Base-by-base conservation (phyloP, 2,888 invertebrate genomes). In the Dusona sp. region DNA sequence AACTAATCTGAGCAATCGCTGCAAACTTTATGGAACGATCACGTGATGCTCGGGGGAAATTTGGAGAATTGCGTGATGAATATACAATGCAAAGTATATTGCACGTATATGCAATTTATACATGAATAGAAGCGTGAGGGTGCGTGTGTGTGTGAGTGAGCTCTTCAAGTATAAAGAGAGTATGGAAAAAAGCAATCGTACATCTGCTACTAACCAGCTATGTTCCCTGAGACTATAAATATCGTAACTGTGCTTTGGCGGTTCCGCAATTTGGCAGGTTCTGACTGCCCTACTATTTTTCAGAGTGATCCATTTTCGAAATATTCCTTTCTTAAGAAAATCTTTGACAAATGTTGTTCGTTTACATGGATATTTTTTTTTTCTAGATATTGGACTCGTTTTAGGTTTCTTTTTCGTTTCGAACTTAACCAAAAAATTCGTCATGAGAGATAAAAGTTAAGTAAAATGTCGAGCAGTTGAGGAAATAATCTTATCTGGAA, bases 11-110 rank as follows among this genome's bases (percentile, higher is more conserved):
- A 57, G 82, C 64, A 84, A 84, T 87, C 84, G 74, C 65, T 87
- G 87, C 78, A 87, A 87, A 87, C 79, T 87, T 87, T 82, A 87
- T 87, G 87, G 45, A 82, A 82, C 84, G 87, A 87, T 78, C 84
- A 77, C 84, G 79, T 79, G 84, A 87, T 82, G 83, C 87, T 84
- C 87, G 33, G 57, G 87, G 87, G 87, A 87, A 87, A 87, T 87
- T 84, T 79, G 65, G 79, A 38, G 84, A 79, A 84, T 84, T 78
- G 29, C 84, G 68, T 77, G 84, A 87, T 84, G 84, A 87, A 87
- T 84, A 79, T 72, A 51, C 45, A 64, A 87, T 84, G 75, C 54
- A 75, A 79, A 70, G 82, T 79, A 45, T 75, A 61, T 82, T 51
- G 42, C 61, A 70, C 13, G 25, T 13, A 29, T 3, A 33, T 51